Base-by-base conservation (phyloP, 2,888 invertebrate species). In the Sabatieria punctata region DNA sequence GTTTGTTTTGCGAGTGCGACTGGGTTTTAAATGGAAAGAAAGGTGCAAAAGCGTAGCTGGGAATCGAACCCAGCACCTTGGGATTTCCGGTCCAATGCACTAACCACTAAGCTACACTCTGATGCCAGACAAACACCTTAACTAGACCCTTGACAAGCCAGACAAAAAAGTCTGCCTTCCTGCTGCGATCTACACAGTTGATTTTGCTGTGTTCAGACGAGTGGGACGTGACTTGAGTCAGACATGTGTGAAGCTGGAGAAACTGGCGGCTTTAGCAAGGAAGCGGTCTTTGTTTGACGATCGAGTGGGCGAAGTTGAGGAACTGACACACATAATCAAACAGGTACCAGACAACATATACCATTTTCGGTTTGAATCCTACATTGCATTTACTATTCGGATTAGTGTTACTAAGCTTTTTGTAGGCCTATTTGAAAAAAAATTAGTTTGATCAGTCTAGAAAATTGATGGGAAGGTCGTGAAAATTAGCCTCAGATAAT, bases 231-330 rank as follows among this genome's bases (percentile, higher is more conserved):
- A 93, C 65, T 82, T 97, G 55, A 82, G 85, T 51, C 85, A 84
- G 67, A 95, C 95, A 24, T 97, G 85, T 71, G 78, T 86, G 6
- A 97, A 97, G 71, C 72, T 97, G 65, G 95, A 97, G 66, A 95
- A 95, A 68, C 72, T 97, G 54, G 86, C 95, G 25, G 70, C 59
- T 65, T 65, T 97, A 77, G 93, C 95, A n/a, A 93, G 91, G 72
- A 79, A 84, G 64, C 89, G 88, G 68, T 89, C 91, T 0, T 74
- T 97, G 45, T 97, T 95, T 72, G 89, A 95, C 69, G 95, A 97
- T 66, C 76, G 86, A 67, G 84, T 89, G 27, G 76, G 80, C 45
- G 95, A 97, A 74, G 91, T 97, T 49, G 91, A 97, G 67, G 91
- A 95, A 66, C 70, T 97, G 48, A 95, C 93, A 1, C 86, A 85